Percentiles rank a stretch among this genome's conserved stretches.
These are phyloP conservation scores for Varroa destructor DNA, from an alignment of 1,140 invertebrate genomes.

Conservation along the genomic window DNA sequence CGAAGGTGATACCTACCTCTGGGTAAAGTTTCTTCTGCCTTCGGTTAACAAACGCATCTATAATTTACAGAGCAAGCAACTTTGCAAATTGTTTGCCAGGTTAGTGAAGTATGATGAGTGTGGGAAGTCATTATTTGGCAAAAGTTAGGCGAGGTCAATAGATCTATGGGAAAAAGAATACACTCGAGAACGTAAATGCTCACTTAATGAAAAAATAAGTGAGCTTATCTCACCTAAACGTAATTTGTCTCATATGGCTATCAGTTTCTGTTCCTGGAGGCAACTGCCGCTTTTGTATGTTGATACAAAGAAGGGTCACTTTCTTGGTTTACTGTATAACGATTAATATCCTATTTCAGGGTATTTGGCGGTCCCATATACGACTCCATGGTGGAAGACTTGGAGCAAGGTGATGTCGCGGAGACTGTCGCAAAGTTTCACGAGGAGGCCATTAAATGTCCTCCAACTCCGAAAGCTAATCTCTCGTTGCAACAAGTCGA, in stretches of 20 bases:
- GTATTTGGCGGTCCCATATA: slow-evolving; percentile 45
- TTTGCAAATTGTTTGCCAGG: slow-evolving; percentile 70
- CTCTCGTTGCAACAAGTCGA: slow-evolving; percentile 57
- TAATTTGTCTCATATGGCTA: too few species aligned
- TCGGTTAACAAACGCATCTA: slow-evolving; percentile 67
- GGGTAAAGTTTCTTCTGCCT: slow-evolving; percentile 70
- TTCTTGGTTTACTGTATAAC: neutral
- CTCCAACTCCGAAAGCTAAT: slow-evolving; percentile 53
- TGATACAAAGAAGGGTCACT: too few species aligned
- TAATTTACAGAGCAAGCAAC: slow-evolving; percentile 78
- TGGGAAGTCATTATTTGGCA: too few species aligned
- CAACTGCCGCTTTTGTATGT: too few species aligned
- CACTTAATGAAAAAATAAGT: neutral
- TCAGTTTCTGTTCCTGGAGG: too few species aligned
- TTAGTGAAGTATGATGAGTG: slow-evolving; percentile 34
- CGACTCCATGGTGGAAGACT: slow-evolving; percentile 65
- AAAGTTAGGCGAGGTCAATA: too few species aligned
- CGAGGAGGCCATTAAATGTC: slow-evolving; percentile 49
- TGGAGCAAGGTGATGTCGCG: slow-evolving; percentile 71
- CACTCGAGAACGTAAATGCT: neutral
- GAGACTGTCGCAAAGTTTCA: slow-evolving; percentile 72
- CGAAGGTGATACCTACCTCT: slow-evolving; percentile 60
- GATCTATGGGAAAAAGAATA: neutral
- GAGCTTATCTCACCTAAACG: too few species aligned
- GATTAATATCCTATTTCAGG: neutral